Percentiles rank a stretch among this genome's conserved stretches.
These are phyloP conservation scores for Poeciliopsis paucimaculata DNA, from an alignment of 2,797 vertebrate genomes.

Conservation along the genomic window DNA sequence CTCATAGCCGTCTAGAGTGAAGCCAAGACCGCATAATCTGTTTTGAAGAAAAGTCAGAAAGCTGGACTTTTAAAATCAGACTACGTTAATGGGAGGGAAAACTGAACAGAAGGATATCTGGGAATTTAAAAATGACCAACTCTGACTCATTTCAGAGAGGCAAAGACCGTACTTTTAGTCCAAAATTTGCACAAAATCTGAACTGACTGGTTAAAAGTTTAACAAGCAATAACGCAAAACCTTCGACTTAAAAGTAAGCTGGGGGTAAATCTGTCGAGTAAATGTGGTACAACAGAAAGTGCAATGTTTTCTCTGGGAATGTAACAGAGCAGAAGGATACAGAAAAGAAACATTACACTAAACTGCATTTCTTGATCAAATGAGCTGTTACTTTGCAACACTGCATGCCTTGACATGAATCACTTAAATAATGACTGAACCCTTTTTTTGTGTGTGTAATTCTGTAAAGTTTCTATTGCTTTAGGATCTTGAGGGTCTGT, in stretches of 20 bases:
- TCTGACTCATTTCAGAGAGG: background rate
- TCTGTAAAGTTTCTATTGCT: background rate
- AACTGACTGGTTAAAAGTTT: background rate
- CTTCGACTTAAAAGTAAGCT: background rate
- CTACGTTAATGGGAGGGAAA: no score
- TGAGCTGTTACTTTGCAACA: background rate
- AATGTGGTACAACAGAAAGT: background rate
- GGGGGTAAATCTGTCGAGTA: background rate
- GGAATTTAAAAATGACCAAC: background rate
- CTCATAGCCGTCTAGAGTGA: background rate
- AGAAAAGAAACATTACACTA: background rate
- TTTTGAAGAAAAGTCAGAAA: background rate
- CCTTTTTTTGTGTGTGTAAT: background rate
- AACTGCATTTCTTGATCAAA: background rate
- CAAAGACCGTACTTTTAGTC: background rate
- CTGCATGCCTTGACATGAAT: background rate
- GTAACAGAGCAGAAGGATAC: background rate
- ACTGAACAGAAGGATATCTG: background rate
- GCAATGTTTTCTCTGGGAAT: background rate
- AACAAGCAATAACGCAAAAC: background rate
- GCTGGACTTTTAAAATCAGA: background rate
- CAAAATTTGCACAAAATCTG: background rate
- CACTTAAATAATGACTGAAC: background rate
- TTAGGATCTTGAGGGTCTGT: background rate
- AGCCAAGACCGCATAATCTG: background rate